phyloP scores from a whole-genome alignment of 2,888 invertebrate genomes.

The Lysandra bellargus region DNA sequence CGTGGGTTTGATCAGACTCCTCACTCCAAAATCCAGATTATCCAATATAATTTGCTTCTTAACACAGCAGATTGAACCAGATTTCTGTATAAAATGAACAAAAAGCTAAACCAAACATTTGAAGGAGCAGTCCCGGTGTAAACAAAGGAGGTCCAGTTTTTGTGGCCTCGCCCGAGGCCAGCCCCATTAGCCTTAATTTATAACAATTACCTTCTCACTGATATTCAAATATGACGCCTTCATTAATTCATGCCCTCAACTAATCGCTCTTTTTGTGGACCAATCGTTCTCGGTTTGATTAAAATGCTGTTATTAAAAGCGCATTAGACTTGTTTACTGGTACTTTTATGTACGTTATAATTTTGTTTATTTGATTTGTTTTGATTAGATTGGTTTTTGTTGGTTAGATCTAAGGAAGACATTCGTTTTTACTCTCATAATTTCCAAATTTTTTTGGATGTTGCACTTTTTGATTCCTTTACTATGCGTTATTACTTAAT shows the following conservation, averaged over 20 bases:
- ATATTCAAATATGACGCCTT: constrained; percentile 28
- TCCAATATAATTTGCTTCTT: too few relatives aligned
- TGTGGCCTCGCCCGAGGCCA: constrained; percentile 4
- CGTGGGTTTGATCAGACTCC: too few relatives aligned
- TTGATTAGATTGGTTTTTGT: too few relatives aligned
- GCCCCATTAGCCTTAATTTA: constrained; percentile 24
- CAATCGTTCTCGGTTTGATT: not conserved
- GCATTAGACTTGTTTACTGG: constrained; percentile 7
- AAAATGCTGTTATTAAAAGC: constrained; percentile 22
- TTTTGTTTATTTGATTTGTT: constrained; percentile 2
- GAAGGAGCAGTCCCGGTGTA: constrained; percentile 18
- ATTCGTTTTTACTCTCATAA: too few relatives aligned
- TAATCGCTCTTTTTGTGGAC: constrained; percentile 17
- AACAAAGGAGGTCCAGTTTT: constrained; percentile 22
- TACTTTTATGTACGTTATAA: not conserved
- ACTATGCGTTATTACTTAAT: too few relatives aligned
- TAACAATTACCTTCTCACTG: constrained; percentile 27
- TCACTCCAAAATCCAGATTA: too few relatives aligned
- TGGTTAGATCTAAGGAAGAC: too few relatives aligned
- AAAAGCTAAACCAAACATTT: not conserved
- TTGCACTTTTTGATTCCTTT: too few relatives aligned
- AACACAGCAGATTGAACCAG: not conserved
- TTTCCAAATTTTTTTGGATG: too few relatives aligned
- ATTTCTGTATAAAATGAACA: not conserved
- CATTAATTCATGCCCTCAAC: constrained; percentile 21